These are phyloP conservation scores for Silurus meridionalis DNA, from an alignment of 2,113 vertebrate species.

Conservation along the genomic window DNA sequence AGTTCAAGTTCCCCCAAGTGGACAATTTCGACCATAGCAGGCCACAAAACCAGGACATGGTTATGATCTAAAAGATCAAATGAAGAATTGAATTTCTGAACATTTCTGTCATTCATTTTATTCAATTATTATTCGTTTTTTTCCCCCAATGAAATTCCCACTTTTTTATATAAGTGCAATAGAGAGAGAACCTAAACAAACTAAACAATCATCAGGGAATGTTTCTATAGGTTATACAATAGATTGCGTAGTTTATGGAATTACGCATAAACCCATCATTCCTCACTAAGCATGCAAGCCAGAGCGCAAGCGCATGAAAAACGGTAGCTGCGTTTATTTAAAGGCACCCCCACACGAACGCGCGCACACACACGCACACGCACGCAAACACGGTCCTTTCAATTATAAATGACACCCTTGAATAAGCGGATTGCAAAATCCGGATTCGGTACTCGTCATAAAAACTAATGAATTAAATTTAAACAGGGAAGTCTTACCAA, in stretches of 20 bases:
- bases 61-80: not conserved
- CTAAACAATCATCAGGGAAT: not conserved
- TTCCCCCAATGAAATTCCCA: not conserved
- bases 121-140: not conserved
- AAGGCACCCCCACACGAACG: not conserved
- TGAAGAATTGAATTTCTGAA: not conserved
- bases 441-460: not conserved
- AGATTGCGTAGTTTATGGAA: not conserved
- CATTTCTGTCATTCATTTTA: too few relatives aligned
- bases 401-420: too few relatives aligned
- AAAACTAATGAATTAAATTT: not conserved
- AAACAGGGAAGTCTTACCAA: not conserved
- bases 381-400: not conserved
- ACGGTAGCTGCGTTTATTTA: not conserved
- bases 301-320: not conserved
- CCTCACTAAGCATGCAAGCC: not conserved
- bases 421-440: not conserved
- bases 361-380: conserved; percentile 1
- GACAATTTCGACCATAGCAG: not conserved
- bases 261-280: not conserved
- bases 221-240: not conserved
- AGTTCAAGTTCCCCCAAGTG: conserved; percentile 22
- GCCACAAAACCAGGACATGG: not conserved
- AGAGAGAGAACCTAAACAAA: not conserved
- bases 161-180: not conserved